Evolutionary conservation across 2,113 vertebrate genomes (phyloP).

Genomic region (Nanorana parkeri): DNA sequence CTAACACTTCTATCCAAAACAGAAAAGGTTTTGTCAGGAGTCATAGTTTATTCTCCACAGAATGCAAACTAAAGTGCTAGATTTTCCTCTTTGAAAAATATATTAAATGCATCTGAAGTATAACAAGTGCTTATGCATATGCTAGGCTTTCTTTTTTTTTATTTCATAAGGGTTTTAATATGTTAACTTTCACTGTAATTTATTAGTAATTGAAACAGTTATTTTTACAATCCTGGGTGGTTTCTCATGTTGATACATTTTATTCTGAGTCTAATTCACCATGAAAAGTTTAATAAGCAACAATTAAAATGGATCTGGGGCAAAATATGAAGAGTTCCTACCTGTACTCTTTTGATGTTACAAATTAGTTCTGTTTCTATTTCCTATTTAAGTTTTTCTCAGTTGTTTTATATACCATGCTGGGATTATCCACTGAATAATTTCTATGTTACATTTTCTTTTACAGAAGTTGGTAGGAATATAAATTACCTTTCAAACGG

Average conservation of each 20-base stretch:
- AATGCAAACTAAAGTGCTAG: neutral
- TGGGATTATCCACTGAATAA: constrained; percentile 15
- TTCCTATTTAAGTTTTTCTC: neutral
- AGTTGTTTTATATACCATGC: neutral
- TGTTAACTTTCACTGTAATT: constrained; percentile 20
- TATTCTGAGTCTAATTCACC: constrained; percentile 19
- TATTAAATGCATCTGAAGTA: neutral
- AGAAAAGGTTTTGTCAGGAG: too few relatives aligned
- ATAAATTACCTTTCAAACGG: too few relatives aligned
- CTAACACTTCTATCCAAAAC: too few relatives aligned
- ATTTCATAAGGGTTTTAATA: neutral
- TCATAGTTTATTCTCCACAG: neutral
- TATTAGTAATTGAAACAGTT: constrained; percentile 37
- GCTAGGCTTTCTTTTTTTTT: neutral
- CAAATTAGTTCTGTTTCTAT: constrained; percentile 7
- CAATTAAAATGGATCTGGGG: constrained; percentile 14
- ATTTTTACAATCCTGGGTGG: constrained; percentile 18
- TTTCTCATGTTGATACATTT: constrained; percentile 34
- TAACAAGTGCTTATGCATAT: neutral
- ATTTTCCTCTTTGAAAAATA: neutral
- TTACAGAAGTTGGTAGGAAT: too few relatives aligned
- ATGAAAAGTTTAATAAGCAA: constrained; percentile 20
- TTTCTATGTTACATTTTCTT: neutral
- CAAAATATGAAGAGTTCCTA: neutral
- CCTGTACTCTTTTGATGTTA: constrained; percentile 33